Evolutionary conservation across 2,888 invertebrate species (phyloP), one percentile per base, ranked within the genome.

Genomic region (Didymodactylos carnosus): DNA sequence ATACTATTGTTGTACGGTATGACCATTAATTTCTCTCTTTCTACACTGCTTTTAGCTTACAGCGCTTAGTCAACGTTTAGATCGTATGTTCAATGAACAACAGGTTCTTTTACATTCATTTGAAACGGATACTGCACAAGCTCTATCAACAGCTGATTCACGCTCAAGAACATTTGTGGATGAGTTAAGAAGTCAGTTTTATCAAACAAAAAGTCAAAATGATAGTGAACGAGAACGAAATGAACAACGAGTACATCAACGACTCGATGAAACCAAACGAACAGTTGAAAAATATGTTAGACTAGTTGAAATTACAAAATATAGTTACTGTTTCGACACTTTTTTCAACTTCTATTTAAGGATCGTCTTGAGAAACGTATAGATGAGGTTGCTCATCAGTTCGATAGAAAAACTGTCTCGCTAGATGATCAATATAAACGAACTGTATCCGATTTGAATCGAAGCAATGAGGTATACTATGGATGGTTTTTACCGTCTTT

Each of bases 51-150:
- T 16, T 27, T 39, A 71, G 74, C 71, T 74, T 39, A 40, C 71
- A 39, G 51, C 71, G 40, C 43, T 74, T 19, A 74, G 51, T 39
- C 62, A 62, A 35, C 53, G 69, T 39, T 51, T 74, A 46, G 74
- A 74, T 71, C 39, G 71, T 25, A 71, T 74, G 19, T 72, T 75
- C 39, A 72, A 25, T 25, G 75, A 75, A 51, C 75, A 75, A 39
- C 72, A 72, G 29, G 69, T 69, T 27, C 46, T 75, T 1, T 46
- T 75, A 27, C 72, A 72, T n/a, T 72, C 72, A 69, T 72, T 75
- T 11, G 75, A 75, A 72, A 71, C 72, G 25, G 75, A 75, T 70
- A 72, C 75, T 16, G 41, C 71, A 14, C 72, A 72, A 35, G 69
- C 72, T 40, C 13, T 75, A 23, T 72, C 72, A 40, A 46, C 71